These are phyloP conservation scores for Sarcoramphus papa DNA, from an alignment of 2,797 vertebrate species.

Conservation along the genomic window DNA sequence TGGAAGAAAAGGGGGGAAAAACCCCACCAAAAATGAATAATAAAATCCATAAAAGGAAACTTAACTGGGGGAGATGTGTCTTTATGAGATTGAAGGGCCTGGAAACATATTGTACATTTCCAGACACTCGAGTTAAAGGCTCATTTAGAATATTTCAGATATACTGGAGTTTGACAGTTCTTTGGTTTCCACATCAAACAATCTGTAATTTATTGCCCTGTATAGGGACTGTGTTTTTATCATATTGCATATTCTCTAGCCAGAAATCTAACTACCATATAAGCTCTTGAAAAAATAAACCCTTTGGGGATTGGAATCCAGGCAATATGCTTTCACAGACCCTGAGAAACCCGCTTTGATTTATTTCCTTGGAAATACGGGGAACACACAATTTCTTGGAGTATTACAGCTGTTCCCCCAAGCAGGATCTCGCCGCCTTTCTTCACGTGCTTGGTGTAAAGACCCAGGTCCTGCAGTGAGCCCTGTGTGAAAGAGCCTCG, in stretches of 20 bases:
- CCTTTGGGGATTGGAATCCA: slow-evolving; percentile 31
- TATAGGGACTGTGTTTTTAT: slow-evolving; percentile 45
- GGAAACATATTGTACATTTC: slow-evolving; percentile 40
- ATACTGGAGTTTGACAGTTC: slow-evolving; percentile 50
- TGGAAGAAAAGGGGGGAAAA: neutral
- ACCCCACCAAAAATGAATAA: neutral
- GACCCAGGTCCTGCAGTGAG: neutral
- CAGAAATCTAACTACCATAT: slow-evolving; percentile 55
- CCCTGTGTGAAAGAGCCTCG: neutral
- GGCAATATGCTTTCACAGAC: slow-evolving; percentile 40
- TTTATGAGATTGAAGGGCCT: slow-evolving; percentile 25
- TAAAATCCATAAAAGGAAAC: slow-evolving; percentile 33
- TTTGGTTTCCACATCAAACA: slow-evolving; percentile 60
- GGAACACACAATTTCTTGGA: slow-evolving; percentile 14
- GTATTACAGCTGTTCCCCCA: neutral
- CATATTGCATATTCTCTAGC: slow-evolving; percentile 48
- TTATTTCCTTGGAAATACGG: slow-evolving; percentile 51
- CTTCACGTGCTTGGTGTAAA: neutral
- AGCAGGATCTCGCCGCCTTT: neutral
- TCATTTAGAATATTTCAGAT: slow-evolving; percentile 55
- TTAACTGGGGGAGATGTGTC: neutral
- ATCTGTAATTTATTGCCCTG: slow-evolving; percentile 48
- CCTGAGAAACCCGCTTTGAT: slow-evolving; percentile 53
- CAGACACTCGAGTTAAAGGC: slow-evolving; percentile 23
- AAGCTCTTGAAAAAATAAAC: slow-evolving; percentile 20